phyloP scores from a whole-genome alignment of 2,888 invertebrate genomes.

The Agonopterix alstromeriana region DNA sequence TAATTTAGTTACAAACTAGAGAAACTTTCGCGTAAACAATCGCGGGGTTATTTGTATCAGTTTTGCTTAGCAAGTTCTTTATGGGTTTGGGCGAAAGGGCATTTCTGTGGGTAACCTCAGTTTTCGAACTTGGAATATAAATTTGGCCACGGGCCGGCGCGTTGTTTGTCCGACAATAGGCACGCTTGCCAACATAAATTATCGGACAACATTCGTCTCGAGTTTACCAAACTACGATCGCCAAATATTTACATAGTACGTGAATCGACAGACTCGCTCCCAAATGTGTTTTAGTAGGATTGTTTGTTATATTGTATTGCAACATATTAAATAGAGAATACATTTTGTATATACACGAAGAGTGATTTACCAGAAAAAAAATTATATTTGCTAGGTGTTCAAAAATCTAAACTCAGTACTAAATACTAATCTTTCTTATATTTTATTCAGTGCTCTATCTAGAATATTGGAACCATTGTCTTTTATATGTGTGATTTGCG shows the following conservation, averaged over 20 bases:
- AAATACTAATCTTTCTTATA: no score
- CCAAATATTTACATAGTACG: conserved; percentile 49
- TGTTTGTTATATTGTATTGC: not conserved
- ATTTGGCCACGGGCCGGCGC: conserved; percentile 42
- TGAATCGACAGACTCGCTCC: conserved; percentile 19
- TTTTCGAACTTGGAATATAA: conserved; percentile 56
- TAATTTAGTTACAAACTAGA: conserved; percentile 10
- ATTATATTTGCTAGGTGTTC: no score
- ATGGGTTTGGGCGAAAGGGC: conserved; percentile 32
- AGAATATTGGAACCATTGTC: no score
- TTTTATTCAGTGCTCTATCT: no score
- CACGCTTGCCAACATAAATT: conserved; percentile 58
- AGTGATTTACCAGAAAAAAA: no score
- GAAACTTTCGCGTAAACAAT: conserved; percentile 9
- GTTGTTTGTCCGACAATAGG: conserved; percentile 61
- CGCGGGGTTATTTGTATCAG: conserved; percentile 41
- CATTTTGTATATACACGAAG: no score
- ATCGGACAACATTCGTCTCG: conserved; percentile 52
- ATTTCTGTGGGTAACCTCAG: conserved; percentile 36
- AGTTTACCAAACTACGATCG: conserved; percentile 40
- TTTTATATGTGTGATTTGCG: no score
- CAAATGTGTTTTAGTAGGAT: conserved; percentile 16
- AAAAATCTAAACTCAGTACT: no score
- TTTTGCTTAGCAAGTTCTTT: conserved; percentile 44
- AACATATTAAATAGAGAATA: no score